A percentile compares a stretch with the other conserved stretches of the same genome.
phyloP scores from a whole-genome alignment of 2,113 vertebrate genomes.

The Pomatostomus ruficeps region DNA sequence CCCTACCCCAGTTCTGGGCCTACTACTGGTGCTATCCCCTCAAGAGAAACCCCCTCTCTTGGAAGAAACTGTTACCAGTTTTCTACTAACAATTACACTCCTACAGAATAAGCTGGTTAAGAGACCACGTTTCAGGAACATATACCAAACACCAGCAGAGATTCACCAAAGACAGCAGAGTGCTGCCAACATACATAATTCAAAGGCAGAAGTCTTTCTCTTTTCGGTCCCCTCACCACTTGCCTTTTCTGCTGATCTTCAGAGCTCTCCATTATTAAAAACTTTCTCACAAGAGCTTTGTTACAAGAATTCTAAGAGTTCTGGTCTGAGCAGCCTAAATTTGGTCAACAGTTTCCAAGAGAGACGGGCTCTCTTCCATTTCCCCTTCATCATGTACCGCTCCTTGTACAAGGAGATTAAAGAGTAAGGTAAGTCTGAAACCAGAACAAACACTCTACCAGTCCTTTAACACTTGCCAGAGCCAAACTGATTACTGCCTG shows the following conservation, averaged over 20 bases:
- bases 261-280: not conserved
- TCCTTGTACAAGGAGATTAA: not conserved
- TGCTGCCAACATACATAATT: not conserved
- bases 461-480: not conserved
- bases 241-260: not conserved
- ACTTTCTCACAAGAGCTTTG: not conserved
- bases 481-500: not conserved
- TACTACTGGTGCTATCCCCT: not conserved
- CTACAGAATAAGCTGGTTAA: not conserved
- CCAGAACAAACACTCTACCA: not conserved
- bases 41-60: not conserved
- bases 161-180: not conserved
- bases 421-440: not conserved
- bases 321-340: not conserved
- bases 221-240: not conserved
- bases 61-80: not conserved
- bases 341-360: not conserved
- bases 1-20: not conserved
- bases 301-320: not conserved
- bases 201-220: not conserved
- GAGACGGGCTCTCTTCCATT: not conserved
- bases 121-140: not conserved
- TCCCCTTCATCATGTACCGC: not conserved
- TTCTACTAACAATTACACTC: not conserved
- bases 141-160: not conserved